Conservation (phyloP, 2,797 vertebrate genomes). For the Merluccius polli region DNA sequence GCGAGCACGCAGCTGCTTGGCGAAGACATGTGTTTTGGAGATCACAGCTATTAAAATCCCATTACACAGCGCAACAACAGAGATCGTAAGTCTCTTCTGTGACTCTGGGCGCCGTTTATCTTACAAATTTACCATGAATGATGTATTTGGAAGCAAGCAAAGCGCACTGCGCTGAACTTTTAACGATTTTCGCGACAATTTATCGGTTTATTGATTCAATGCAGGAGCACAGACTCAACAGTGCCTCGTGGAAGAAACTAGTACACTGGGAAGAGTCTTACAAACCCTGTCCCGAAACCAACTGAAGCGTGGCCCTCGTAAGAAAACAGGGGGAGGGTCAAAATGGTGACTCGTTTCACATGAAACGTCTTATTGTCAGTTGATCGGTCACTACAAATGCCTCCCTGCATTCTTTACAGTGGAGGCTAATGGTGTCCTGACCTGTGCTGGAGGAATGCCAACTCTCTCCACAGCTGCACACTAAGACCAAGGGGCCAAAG, state of each 20-base stretch:
- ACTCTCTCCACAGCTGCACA: conserved; percentile 69
- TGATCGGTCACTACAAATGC: conserved; percentile 51
- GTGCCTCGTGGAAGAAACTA: conserved; percentile 23
- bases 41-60: conserved; percentile 72
- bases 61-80: conserved; percentile 65
- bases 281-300: neutral
- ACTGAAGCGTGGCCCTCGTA: conserved; percentile 20
- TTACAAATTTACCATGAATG: conserved; percentile 64
- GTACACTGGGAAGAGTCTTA: conserved; percentile 11
- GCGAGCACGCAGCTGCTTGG: conserved; percentile 41
- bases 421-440: conserved; percentile 64
- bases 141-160: conserved; percentile 40
- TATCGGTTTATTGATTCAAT: conserved; percentile 36
- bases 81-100: conserved; percentile 50
- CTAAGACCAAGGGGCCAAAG: conserved; percentile 47
- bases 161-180: conserved; percentile 46
- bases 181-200: conserved; percentile 37
- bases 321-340: conserved; percentile 21
- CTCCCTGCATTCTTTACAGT: conserved; percentile 59
- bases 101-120: conserved; percentile 59
- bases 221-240: conserved; percentile 14
- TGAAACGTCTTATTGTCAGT: conserved; percentile 46
- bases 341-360: conserved; percentile 30
- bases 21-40: conserved; percentile 71
- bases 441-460: conserved; percentile 65